A percentile compares a stretch with the other conserved stretches of the same genome.
Evolutionary conservation across 2,113 vertebrate species (phyloP).

Genomic region (Entomyzon cyanotis): DNA sequence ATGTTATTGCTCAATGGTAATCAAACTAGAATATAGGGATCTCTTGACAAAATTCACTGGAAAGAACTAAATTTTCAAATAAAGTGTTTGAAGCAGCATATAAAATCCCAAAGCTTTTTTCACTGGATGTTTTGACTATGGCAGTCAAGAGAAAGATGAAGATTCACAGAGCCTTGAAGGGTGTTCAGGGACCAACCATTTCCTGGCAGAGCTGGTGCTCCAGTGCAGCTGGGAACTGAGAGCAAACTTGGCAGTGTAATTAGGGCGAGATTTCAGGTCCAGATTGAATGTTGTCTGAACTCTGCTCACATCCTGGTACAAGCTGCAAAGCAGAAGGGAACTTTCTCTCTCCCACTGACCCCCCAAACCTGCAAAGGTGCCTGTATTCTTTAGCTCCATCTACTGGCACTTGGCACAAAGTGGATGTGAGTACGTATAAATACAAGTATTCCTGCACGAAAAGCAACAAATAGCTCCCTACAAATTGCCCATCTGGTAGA

Average conservation of each 20-base stretch:
- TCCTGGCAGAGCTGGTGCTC: not conserved
- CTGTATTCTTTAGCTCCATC: constrained; percentile 59
- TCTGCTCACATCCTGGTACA: rapidly evolving
- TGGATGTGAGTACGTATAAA: not conserved
- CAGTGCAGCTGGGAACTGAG: not conserved
- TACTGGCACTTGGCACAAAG: constrained; percentile 29
- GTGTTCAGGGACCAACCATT: not conserved
- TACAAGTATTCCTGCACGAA: not conserved
- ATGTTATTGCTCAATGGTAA: not conserved
- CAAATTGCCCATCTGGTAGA: constrained; percentile 34
- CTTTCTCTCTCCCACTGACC: not conserved
- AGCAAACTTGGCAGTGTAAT: not conserved
- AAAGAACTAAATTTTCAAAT: not conserved
- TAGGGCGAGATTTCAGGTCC: not conserved
- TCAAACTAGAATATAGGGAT: not conserved
- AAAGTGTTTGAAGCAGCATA: not conserved
- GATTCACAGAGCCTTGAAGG: not conserved
- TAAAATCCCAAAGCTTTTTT: not conserved
- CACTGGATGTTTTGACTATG: not conserved
- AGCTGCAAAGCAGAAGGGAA: not conserved
- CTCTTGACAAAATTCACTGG: not conserved
- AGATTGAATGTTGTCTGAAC: not conserved
- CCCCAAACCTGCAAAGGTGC: not conserved
- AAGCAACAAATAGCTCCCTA: constrained; percentile 19
- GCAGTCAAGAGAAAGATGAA: not conserved